These are phyloP conservation scores for Atherinosoma microstoma DNA, from an alignment of 2,797 vertebrate species.

Conservation along the genomic window DNA sequence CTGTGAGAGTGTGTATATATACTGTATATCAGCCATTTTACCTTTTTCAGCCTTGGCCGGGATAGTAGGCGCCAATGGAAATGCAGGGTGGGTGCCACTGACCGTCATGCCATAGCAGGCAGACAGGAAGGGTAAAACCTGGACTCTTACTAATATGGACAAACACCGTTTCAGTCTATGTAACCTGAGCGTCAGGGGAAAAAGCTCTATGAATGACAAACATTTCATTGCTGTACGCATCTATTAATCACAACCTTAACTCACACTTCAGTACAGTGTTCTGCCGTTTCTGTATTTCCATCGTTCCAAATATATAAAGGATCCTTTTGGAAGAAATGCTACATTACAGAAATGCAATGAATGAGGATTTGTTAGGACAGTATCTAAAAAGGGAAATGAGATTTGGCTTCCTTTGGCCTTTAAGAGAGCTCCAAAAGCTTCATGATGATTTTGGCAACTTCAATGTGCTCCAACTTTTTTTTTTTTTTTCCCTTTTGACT, in stretches of 20 bases:
- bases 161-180: slow-evolving; percentile 69
- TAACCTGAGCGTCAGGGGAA: slow-evolving; percentile 67
- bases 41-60: slow-evolving; percentile 73
- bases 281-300: slow-evolving; percentile 32
- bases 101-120: slow-evolving; percentile 70
- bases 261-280: slow-evolving; percentile 32
- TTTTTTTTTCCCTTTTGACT: slow-evolving; percentile 47
- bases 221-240: slow-evolving; percentile 61
- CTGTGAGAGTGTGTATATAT: slow-evolving; percentile 74
- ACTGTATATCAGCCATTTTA: slow-evolving; percentile 85
- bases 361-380: slow-evolving; percentile 58
- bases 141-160: slow-evolving; percentile 61
- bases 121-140: slow-evolving; percentile 75
- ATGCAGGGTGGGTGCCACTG: slow-evolving; percentile 74
- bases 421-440: slow-evolving; percentile 52
- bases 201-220: slow-evolving; percentile 65
- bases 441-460: slow-evolving; percentile 61
- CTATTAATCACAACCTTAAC: slow-evolving; percentile 66
- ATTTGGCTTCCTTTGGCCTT: slow-evolving; percentile 56
- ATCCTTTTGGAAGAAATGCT: slow-evolving; percentile 16
- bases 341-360: slow-evolving; percentile 52
- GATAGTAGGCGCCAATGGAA: slow-evolving; percentile 71
- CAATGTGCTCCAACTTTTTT: slow-evolving; percentile 55
- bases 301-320: slow-evolving; percentile 25
- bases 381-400: slow-evolving; percentile 51